Evolutionary conservation across 2,113 vertebrate species (phyloP), one percentile per base, ranked within the genome.

Genomic region (Leucopternis melanops): DNA sequence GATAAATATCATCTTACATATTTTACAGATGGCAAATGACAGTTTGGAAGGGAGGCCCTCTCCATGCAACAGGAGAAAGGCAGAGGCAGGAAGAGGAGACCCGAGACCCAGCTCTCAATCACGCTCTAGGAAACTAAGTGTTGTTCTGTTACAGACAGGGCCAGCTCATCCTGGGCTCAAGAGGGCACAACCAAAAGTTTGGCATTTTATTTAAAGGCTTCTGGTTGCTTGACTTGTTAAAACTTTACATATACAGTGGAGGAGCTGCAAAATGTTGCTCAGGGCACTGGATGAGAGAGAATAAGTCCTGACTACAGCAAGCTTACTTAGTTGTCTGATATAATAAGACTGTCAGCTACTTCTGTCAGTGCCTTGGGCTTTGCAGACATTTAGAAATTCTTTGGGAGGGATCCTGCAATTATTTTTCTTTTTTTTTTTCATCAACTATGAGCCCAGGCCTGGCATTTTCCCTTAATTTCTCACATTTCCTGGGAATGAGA

Each of bases 91-190:
- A 92, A 67, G 27, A 81, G 10, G 25, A 82, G 23, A 57, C 7
- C 44, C 15, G 47, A 72, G 16, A 25, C 22, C 25, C 9, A 13
- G 15, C 44, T 88, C 32, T 73, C 49, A 70, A 65, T 79, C 2
- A 5, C 0, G 0, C 10, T 69, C 6, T 40, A 23, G 29, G 23
- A 70, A 13, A 44, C 11, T 25, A 52, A 59, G 10, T 11, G 17
- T 29, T 71, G 5, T 38, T 59, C 34, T 65, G 16, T n/a, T 66
- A 44, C 32, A 72, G 47, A 16, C 4, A 67, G 32, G 16, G 2
- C 3, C 38, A 67, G 15, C 31, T 81, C 49, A 27, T 31, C 20
- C 10, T 59, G 32, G 32, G 17, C 20, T 73, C 38, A 81, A 26
- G 26, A 74, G 20, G 23, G 17, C n/a, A 80, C 31, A 92, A 16